Evolutionary conservation across 2,888 invertebrate species (phyloP).

Genomic region (Tipula helvola): DNA sequence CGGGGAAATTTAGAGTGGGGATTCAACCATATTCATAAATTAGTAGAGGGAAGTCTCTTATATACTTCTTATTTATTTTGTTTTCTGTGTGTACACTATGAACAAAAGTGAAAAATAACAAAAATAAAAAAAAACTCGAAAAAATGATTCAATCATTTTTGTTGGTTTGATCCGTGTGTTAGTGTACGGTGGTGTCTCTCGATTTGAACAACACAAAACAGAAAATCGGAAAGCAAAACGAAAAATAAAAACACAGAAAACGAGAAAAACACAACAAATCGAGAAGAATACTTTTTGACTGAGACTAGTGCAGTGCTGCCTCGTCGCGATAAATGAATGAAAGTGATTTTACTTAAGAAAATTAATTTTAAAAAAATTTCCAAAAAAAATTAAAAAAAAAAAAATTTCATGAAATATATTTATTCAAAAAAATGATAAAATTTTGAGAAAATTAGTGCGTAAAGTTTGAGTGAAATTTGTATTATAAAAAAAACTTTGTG

Average conservation of each 20-base stretch:
- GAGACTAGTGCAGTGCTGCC: slow-evolving; percentile 10
- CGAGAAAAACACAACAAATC: not conserved
- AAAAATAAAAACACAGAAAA: not conserved
- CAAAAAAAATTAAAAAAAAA: not conserved
- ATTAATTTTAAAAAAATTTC: not conserved
- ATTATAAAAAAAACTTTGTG: not conserved
- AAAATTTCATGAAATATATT: not conserved
- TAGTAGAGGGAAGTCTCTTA: not conserved
- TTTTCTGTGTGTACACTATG: not conserved
- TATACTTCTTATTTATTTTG: not conserved
- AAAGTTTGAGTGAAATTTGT: not conserved
- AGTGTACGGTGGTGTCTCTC: slow-evolving; percentile 4
- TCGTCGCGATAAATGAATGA: slow-evolving; percentile 11
- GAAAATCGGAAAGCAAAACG: not conserved
- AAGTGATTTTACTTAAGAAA: not conserved
- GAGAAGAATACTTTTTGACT: slow-evolving; percentile 9
- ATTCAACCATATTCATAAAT: not conserved
- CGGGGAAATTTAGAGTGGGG: not conserved
- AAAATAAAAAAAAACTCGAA: not conserved
- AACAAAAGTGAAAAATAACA: not conserved
- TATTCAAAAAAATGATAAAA: too few species aligned
- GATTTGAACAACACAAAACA: not conserved
- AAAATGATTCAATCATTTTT: slow-evolving; percentile 4
- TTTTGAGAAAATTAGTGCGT: not conserved
- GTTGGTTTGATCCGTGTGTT: not conserved